These are phyloP conservation scores for Acomys russatus DNA, from an alignment of 2,797 vertebrate genomes.

Conservation along the genomic window DNA sequence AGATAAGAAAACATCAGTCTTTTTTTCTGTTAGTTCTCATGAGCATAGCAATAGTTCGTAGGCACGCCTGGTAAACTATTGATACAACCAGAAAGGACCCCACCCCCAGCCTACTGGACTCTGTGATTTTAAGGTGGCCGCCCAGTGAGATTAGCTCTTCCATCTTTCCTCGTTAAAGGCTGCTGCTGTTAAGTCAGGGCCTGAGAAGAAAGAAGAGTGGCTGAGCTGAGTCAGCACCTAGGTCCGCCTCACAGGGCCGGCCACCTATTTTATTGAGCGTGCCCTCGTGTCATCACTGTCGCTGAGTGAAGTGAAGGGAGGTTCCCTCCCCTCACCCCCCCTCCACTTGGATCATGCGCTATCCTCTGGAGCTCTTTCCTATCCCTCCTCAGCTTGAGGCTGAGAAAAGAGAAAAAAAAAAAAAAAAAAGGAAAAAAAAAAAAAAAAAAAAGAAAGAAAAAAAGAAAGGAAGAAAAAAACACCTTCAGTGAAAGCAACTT, in stretches of 20 bases:
- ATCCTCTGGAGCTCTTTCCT: background rate
- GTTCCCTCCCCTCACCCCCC: background rate
- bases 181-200: conserved; percentile 5
- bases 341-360: background rate
- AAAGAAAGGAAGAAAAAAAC: background rate
- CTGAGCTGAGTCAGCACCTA: conserved; percentile 46
- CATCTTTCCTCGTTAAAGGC: conserved; percentile 18
- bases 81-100: conserved; percentile 25
- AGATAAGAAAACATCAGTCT: background rate
- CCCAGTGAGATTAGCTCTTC: conserved; percentile 58
- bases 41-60: background rate
- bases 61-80: conserved; percentile 43
- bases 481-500: background rate
- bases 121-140: background rate
- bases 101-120: background rate
- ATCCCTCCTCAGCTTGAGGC: background rate
- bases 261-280: conserved; percentile 73
- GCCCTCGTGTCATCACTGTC: background rate
- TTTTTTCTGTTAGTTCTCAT: background rate
- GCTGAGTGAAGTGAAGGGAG: conserved; percentile 16
- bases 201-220: conserved; percentile 64
- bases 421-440: no score
- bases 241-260: accelerated
- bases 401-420: background rate
- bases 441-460: no score